Evolutionary conservation across 2,888 invertebrate genomes (phyloP).

Genomic region (Ormyrus pomaceus): DNA sequence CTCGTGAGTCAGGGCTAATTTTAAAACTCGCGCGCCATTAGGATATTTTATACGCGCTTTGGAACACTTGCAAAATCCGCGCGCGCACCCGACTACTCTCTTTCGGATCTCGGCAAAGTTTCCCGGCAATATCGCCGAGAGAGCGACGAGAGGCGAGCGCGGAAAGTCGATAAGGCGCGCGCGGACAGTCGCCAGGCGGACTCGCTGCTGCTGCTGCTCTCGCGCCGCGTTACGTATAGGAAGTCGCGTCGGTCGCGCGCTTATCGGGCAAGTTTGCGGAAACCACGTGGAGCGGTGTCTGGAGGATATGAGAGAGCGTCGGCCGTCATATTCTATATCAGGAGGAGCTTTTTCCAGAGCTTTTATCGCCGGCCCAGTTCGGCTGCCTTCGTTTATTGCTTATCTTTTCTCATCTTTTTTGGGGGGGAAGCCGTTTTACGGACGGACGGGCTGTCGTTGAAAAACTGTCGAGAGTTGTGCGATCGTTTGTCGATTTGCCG

Average conservation of each 20-base stretch:
- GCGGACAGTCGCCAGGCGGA: no score
- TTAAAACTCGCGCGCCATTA: no score
- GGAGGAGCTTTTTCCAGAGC: neutral
- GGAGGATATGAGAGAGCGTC: neutral
- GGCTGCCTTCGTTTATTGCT: neutral
- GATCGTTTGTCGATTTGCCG: neutral
- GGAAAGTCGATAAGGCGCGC: conserved; percentile 5
- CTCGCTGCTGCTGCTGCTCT: neutral
- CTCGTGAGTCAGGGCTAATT: no score
- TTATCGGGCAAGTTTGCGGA: conserved; percentile 60
- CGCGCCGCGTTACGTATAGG: conserved; percentile 35
- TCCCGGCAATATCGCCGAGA: no score
- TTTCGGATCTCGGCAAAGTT: neutral
- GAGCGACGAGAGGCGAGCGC: neutral
- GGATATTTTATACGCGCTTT: neutral
- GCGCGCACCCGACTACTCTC: neutral
- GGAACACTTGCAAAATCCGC: no score
- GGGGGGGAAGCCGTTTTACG: neutral
- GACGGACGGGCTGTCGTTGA: neutral
- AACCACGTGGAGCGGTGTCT: conserved; percentile 35
- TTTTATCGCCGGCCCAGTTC: conserved; percentile 34
- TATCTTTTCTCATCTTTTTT: neutral
- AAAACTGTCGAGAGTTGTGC: neutral
- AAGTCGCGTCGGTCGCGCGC: conserved; percentile 54
- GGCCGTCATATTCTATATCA: neutral